Conservation (phyloP, 2,113 vertebrate genomes). For the Toxostoma redivivum region DNA sequence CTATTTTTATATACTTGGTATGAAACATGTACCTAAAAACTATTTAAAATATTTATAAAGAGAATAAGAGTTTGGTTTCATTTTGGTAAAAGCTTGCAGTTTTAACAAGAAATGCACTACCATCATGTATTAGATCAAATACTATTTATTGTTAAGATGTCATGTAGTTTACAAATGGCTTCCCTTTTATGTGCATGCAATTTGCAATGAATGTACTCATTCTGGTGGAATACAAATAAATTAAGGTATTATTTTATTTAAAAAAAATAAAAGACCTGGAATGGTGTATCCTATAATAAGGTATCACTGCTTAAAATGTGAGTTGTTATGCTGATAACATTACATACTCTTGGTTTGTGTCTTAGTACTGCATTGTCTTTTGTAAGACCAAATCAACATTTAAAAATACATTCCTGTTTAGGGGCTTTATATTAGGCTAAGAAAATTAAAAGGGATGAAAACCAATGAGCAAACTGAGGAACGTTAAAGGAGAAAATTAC, state of each 20-base stretch:
- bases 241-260: constrained; percentile 65
- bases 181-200: constrained; percentile 73
- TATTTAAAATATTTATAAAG: constrained; percentile 82
- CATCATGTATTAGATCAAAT: constrained; percentile 69
- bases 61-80: constrained; percentile 71
- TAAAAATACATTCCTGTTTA: neutral
- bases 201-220: constrained; percentile 73
- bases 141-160: constrained; percentile 64
- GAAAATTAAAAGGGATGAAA: neutral
- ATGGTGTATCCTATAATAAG: neutral
- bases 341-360: neutral
- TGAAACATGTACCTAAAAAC: constrained; percentile 76
- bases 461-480: neutral
- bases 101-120: constrained; percentile 74
- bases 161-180: constrained; percentile 68
- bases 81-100: constrained; percentile 78
- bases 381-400: neutral
- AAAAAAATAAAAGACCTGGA: constrained; percentile 44
- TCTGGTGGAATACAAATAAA: constrained; percentile 63
- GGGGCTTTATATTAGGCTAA: neutral
- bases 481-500: neutral
- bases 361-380: neutral
- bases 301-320: neutral
- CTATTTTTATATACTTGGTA: constrained; percentile 86
- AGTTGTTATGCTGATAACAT: neutral